Conservation (phyloP, 2,797 vertebrate genomes). For the Dermochelys coriacea region DNA sequence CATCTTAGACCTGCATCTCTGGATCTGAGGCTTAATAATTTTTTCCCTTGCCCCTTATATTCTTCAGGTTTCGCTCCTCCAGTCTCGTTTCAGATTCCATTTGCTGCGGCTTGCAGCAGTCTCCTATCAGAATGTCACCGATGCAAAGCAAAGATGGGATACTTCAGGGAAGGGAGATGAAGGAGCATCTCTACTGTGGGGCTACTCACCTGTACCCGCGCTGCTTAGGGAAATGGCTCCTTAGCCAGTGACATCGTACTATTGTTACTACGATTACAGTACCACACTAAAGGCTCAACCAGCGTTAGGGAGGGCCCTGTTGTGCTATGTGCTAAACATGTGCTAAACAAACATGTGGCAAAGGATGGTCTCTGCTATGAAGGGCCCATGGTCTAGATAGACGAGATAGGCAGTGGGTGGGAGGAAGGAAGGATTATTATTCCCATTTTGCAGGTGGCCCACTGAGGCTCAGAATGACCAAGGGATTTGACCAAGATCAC, state of each 20-base stretch:
- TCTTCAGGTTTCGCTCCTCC: background rate
- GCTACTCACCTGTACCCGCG: background rate
- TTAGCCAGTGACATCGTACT: background rate
- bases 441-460: rapidly evolving
- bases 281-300: too few species aligned
- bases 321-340: background rate
- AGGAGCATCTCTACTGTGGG: background rate
- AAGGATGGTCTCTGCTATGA: rapidly evolving
- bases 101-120: background rate
- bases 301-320: background rate
- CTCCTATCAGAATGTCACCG: background rate
- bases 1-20: background rate
- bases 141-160: background rate
- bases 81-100: rapidly evolving
- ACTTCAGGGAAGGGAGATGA: background rate
- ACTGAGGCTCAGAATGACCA: background rate
- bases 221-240: background rate
- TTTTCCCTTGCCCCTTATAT: background rate
- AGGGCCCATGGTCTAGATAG: background rate
- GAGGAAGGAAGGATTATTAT: background rate
- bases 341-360: rapidly evolving
- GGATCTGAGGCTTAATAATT: background rate
- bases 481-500: background rate
- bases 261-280: background rate
- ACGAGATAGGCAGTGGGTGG: background rate